phyloP scores from a whole-genome alignment of 2,888 invertebrate species.

The Stenoptilia bipunctidactyla region DNA sequence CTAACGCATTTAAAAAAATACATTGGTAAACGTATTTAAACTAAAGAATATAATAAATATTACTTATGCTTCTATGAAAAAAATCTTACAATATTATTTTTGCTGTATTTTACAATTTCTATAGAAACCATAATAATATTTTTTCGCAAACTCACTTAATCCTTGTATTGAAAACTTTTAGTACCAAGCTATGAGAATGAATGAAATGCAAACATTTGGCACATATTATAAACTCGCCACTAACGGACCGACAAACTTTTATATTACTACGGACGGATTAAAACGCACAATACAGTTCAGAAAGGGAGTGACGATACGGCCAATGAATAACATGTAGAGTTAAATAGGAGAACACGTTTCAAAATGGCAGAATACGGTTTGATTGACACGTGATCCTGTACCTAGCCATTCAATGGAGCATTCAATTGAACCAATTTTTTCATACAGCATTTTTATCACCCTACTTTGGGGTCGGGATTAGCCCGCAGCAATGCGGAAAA shows the following conservation, averaged over 20 bases:
- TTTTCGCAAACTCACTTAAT: too few relatives aligned
- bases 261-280: slow-evolving; percentile 32
- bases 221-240: slow-evolving; percentile 5
- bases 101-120: too few relatives aligned
- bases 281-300: slow-evolving; percentile 31
- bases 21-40: too few relatives aligned
- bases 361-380: slow-evolving; percentile 31
- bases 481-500: slow-evolving; percentile 51
- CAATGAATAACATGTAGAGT: slow-evolving; percentile 55
- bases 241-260: slow-evolving; percentile 23
- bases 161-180: too few relatives aligned
- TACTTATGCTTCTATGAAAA: too few relatives aligned
- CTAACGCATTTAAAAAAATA: too few relatives aligned
- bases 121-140: too few relatives aligned
- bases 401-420: slow-evolving; percentile 24
- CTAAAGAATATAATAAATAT: too few relatives aligned
- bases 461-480: slow-evolving; percentile 47
- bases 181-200: too few relatives aligned
- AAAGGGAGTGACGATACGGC: slow-evolving; percentile 45
- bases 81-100: too few relatives aligned
- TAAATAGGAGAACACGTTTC: slow-evolving; percentile 59
- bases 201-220: neutral
- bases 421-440: slow-evolving; percentile 40
- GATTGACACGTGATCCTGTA: slow-evolving; percentile 64
- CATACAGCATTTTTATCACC: slow-evolving; percentile 48